Conservation (phyloP, 2,113 vertebrate species). For the Grammomys dolichurus region DNA sequence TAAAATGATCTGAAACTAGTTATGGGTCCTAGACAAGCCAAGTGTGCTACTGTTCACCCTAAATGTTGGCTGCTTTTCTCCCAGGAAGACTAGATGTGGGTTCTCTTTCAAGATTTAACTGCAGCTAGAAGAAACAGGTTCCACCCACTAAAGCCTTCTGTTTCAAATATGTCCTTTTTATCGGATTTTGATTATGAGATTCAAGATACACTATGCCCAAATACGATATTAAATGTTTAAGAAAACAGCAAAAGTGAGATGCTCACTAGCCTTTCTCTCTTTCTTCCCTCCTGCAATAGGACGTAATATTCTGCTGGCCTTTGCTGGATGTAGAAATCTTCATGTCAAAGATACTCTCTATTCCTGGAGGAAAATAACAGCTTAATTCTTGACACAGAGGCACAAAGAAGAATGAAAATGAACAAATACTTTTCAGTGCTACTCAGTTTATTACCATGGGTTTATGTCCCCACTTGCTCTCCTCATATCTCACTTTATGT, state of each 20-base stretch:
- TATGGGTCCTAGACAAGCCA: not conserved
- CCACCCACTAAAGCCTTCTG: not conserved
- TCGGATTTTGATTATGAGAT: not conserved
- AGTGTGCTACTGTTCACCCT: not conserved
- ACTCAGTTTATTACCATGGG: not conserved
- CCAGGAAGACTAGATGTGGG: not conserved
- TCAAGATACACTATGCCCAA: not conserved
- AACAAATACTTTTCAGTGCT: not conserved
- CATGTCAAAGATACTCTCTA: not conserved
- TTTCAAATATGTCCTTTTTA: not conserved
- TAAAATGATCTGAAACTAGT: not conserved
- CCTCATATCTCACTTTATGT: not conserved
- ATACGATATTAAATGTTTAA: not conserved
- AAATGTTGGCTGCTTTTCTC: not conserved
- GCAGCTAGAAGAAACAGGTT: no score
- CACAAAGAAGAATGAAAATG: not conserved
- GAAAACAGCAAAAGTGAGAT: not conserved
- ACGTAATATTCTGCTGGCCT: not conserved
- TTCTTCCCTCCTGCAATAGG: not conserved
- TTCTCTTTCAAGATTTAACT: not conserved
- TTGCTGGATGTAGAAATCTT: not conserved
- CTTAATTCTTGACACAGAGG: not conserved
- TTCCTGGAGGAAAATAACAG: not conserved
- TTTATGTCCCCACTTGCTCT: not conserved
- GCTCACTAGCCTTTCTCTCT: not conserved